Base-by-base conservation (phyloP, 64 coral and sea anemone species). In the Trachythela sp. region DNA sequence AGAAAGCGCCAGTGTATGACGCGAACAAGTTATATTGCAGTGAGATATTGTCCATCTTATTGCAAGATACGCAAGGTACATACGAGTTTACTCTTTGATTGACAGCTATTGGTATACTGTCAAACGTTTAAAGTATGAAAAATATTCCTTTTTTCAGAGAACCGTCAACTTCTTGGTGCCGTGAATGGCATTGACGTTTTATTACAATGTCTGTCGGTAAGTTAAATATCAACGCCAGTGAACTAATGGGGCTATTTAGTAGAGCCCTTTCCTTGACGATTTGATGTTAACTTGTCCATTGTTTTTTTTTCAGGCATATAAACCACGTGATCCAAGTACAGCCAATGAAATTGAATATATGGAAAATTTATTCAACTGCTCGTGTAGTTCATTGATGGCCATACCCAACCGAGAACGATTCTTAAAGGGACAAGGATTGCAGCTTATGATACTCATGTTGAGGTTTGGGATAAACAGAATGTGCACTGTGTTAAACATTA, bases 371-470 rank as follows among this genome's bases (percentile, higher is more conserved):
- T 98, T 98, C 48, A 98, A 98, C 91, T 98, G 95, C 71, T 56
- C 94, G 50, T 98, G 95, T 67, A 94, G 93, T 15, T 91, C 95
- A 32, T 71, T 98, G 64, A 98, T 98, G 95, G 87, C 84, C 42
- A 85, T 92, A 85, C 36, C 88, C 17, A 98, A 98, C 88, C 92
- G 92, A 88, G 95, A 98, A 41, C 76, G 94, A 54, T 98, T 98
- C 52, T 85, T 98, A 39, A 94, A 91, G 48, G 95, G 95, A 77
- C 93, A 98, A 45, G 95, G 95, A 13, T 75, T 98, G 13, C 95
- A 98, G 83, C 83, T 98, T 1, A 98, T 98, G 95, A 98, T 98
- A 36, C 95, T 98, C 8, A 98, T 98, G 95, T 91, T 98, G 32
- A 98, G 95, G 95, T 98, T 22, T 5, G 84, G 1, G 22, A 20